phyloP scores from a whole-genome alignment of 2,113 vertebrate species.

The Caranx ignobilis region DNA sequence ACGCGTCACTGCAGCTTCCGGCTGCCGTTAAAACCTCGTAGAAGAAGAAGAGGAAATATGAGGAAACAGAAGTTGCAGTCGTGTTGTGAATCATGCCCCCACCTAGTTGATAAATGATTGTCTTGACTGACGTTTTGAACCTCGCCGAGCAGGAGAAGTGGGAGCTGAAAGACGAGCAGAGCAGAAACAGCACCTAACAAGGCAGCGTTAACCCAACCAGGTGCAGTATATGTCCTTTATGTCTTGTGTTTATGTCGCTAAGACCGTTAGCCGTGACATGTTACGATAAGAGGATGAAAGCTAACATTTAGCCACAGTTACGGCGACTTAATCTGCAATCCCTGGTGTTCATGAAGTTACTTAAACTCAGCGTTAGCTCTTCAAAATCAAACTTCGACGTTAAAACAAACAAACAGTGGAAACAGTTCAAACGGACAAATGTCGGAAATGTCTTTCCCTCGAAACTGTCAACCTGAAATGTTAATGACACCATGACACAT shows the following conservation, averaged over 20 bases:
- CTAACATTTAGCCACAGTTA: constrained; percentile 18
- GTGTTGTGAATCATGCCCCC: background rate
- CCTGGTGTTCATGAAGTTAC: background rate
- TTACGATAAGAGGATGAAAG: background rate
- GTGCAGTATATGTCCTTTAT: background rate
- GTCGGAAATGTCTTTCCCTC: background rate
- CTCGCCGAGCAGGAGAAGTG: constrained; percentile 13
- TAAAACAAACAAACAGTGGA: background rate
- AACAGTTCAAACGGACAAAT: background rate
- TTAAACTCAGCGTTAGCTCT: rapidly evolving
- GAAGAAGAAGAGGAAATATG: background rate
- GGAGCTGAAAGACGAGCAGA: background rate
- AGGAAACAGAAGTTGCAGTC: background rate
- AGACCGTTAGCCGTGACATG: background rate
- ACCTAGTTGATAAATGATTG: background rate
- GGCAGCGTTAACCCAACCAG: background rate
- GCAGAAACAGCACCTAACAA: background rate
- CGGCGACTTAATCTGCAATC: background rate
- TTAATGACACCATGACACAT: too few species aligned
- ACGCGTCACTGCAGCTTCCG: background rate
- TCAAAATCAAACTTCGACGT: background rate
- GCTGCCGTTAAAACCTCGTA: background rate
- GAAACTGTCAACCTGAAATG: background rate
- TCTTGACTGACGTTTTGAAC: background rate
- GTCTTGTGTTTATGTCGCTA: background rate